A percentile compares a stretch with the other conserved stretches of the same genome.
These are phyloP conservation scores for Strigamia crassipes DNA, from an alignment of 2,888 invertebrate genomes.

Conservation along the genomic window DNA sequence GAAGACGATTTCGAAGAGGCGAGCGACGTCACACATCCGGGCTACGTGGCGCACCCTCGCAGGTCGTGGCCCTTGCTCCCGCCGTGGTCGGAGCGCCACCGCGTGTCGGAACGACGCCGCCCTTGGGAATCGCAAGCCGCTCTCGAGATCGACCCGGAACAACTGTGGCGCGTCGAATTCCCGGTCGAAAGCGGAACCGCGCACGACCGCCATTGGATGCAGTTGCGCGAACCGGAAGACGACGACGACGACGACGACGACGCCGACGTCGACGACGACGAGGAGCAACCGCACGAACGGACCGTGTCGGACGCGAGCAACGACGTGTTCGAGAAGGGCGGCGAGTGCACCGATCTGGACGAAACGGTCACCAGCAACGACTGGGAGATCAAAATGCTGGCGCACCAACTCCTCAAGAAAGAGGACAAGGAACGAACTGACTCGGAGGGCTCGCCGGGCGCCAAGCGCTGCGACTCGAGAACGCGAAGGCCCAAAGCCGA, in stretches of 20 bases:
- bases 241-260: conserved; percentile 55
- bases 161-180: conserved; percentile 50
- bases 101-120: conserved; percentile 42
- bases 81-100: conserved; percentile 45
- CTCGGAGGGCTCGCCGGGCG: not conserved
- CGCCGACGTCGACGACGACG: conserved; percentile 51
- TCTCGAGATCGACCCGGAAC: conserved; percentile 48
- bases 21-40: conserved; percentile 49
- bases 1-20: conserved; percentile 46
- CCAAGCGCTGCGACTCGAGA: not conserved
- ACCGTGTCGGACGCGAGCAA: conserved; percentile 10
- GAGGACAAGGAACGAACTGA: conserved; percentile 20
- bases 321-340: conserved; percentile 6
- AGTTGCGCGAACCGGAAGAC: conserved; percentile 54
- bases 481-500: not conserved
- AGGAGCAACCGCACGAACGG: conserved; percentile 43
- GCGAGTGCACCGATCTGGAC: not conserved
- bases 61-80: conserved; percentile 50
- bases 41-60: conserved; percentile 49
- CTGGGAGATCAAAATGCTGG: conserved; percentile 80
- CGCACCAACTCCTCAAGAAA: conserved; percentile 69
- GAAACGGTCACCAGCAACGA: conserved; percentile 51
- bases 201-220: conserved; percentile 50
- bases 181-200: conserved; percentile 17
- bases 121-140: conserved; percentile 48